Base-by-base conservation (phyloP, 2,797 vertebrate genomes). In the Rhinella marina region DNA sequence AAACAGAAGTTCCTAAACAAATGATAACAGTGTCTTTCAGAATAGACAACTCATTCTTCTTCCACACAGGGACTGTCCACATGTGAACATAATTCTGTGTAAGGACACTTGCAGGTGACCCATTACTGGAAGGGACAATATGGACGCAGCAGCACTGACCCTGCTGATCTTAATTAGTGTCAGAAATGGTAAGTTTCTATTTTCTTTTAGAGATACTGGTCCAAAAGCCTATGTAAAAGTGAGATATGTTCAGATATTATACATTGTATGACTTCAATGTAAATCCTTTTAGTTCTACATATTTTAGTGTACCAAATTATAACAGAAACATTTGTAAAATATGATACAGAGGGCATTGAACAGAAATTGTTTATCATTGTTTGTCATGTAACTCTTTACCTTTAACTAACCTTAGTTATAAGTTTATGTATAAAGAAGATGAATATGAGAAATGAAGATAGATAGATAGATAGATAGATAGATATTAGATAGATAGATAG, bases 1-100 rank as follows among this genome's bases (percentile, higher is more conserved):
- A 86, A 85, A 50, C 57, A 89, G 84, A 89, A 89, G 70, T 88
- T 85, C 79, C 25, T 17, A 10, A 32, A 66, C 70, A 77, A 27
- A 64, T 77, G 8, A 27, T 32, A 78, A 86, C 70, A 14, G 4
- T 57, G 27, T 9, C 76, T 10, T 29, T 81, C 83, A 81, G 41
- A 76, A 27, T 75, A 21, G 41, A 13, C 80, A 57, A 54, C 29
- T 19, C 68, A 25, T 21, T 75, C 78, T 85, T 59, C 50, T 66
- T 56, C 19, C 11, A 32, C 25, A 76, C 57, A 50, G 23, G 83
- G 21, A 75, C 78, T 82, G 17, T 16, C 57, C 86, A 16, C 52
- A 56, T 19, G 48, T 17, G 70, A 75, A 32, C 6, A 19, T 48
- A 19, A 64, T 13, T 32, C 54, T 50, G 54, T 11, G 66, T 32